Base-by-base conservation (phyloP, 2,113 vertebrate species). In the Agapornis roseicollis region DNA sequence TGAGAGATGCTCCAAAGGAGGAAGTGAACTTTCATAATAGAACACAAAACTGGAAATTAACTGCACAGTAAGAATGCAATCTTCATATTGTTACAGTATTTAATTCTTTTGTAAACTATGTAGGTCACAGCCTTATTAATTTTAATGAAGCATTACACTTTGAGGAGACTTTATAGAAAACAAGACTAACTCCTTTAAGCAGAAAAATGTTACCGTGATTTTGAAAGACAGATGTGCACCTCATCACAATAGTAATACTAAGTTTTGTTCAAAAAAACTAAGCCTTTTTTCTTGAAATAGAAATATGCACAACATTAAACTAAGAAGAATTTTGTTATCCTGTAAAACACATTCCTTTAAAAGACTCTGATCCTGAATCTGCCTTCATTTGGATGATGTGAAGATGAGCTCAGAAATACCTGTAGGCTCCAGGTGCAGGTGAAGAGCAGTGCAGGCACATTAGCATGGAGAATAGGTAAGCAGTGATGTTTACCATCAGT, bases 141-240 rank as follows among this genome's bases (percentile, higher is more conserved):
- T 94, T 97, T 95, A 95, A 93, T 92, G 93, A 97, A 88, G 72
- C 41, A 95, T 96, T 95, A 92, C 55, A 86, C 60, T 95, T 90
- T 77, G 84, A 94, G 73, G 84, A 97, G 80, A 96, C 89, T 94
- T 95, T 85, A 46, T 13, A 73, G 94, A 86, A 96, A 81, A 93
- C 39, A 73, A 95, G n/a, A 89, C 82, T 88, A 95, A 95, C 66
- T 91, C 81, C 42, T 91, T 68, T 78, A 46, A 97, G 91, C 74
- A 90, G 94, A 93, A 97, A 94, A 94, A 56, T 64, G 24, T 82
- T 94, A 86, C 1, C 47, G 63, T 89, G 91, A 78, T 85, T 94
- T 92, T 73, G 28, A 85, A 92, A 93, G 44, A 89, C 8, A 42
- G 28, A 56, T 90, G 71, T 74, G 76, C 96, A 69, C 82, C 76